Evolutionary conservation across 2,797 vertebrate species (phyloP), one percentile per base, ranked within the genome.

Genomic region (Sebastes itinus): DNA sequence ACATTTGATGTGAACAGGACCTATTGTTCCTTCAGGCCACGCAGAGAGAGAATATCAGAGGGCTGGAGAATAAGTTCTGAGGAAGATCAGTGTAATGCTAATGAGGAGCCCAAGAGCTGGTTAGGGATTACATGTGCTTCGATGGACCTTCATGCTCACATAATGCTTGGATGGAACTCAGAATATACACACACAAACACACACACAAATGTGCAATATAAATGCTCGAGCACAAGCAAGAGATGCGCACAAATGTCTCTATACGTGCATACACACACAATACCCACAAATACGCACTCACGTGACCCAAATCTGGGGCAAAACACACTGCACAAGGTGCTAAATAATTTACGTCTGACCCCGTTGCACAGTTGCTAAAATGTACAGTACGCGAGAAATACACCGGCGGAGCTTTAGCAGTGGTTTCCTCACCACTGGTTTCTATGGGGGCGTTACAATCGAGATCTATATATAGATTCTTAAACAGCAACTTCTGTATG

Each of bases 341-440:
- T 95, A 79, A 94, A 95, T 94, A 92, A 94, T 94, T 94, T 84
- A 95, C 75, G 81, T 80, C 71, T 93, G 93, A 94, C 92, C 94
- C 85, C 87, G 87, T 89, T 94, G 91, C 92, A 92, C 87, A 88
- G 83, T 91, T 91, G 88, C 88, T 77, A 82, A 92, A 92, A 91
- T 89, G 88, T 90, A 92, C 86, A 91, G 83, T 86, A 84, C 1
- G 72, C 73, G 78, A 22, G 79, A 84, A 90, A 83, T 72, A 84
- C 76, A 71, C 80, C 8, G 69, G 18, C 67, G n/a, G 71, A 82
- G 74, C 30, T 56, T 77, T 2, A 65, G 66, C 56, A 38, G 66
- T 85, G 71, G 82, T 74, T 87, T 75, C 64, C 81, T 82, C 38
- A 25, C 59, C 16, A 2, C 27, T 77, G 71, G 25, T 77, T 77